Evolutionary conservation across 2,113 vertebrate genomes (phyloP).

Genomic region (Tauraco erythrolophus): DNA sequence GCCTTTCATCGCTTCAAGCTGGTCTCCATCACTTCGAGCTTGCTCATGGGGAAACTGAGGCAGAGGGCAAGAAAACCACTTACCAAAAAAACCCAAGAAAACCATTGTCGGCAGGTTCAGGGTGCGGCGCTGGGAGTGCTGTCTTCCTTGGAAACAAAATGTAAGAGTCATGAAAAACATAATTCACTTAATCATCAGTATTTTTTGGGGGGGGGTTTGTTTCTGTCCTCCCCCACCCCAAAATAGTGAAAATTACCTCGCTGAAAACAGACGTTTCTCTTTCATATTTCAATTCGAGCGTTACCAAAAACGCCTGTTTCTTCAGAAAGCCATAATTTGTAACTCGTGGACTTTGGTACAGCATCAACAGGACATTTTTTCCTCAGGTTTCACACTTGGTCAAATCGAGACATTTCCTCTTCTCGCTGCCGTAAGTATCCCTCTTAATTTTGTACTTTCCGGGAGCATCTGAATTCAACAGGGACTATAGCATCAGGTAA

Average conservation of each 20-base stretch:
- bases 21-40: neutral
- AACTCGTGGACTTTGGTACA: neutral
- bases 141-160: neutral
- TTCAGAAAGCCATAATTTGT: neutral
- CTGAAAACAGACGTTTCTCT: neutral
- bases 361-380: neutral
- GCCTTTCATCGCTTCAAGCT: neutral
- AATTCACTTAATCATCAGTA: neutral
- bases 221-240: neutral
- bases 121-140: neutral
- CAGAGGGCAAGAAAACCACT: neutral
- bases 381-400: neutral
- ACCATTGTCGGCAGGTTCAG: neutral
- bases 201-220: neutral
- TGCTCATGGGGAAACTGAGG: neutral
- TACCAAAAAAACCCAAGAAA: too few species aligned
- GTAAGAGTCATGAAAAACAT: neutral
- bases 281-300: neutral
- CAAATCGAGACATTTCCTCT: neutral
- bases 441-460: neutral
- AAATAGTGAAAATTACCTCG: neutral
- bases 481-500: neutral
- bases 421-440: neutral
- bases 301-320: neutral
- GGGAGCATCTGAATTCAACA: neutral